These are phyloP conservation scores for Adrianichthys oophorus DNA, from an alignment of 2,797 vertebrate genomes.

Conservation along the genomic window DNA sequence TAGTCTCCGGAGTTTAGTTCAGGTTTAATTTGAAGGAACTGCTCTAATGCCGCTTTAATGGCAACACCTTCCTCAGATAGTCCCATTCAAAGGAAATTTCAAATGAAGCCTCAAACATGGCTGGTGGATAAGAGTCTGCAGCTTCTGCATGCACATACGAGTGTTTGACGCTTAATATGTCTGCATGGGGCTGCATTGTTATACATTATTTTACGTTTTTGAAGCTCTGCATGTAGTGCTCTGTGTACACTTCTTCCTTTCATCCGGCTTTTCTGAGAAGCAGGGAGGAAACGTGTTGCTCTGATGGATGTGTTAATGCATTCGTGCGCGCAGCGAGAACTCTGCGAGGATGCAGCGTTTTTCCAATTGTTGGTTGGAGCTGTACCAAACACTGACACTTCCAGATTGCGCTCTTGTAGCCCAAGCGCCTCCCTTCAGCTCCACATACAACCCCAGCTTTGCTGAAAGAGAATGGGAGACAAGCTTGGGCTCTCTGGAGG, in stretches of 20 bases:
- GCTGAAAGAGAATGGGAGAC: slow-evolving; percentile 84
- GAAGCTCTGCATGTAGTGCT: slow-evolving; percentile 8
- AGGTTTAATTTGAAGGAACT: slow-evolving; percentile 90
- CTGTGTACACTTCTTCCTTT: slow-evolving; percentile 28
- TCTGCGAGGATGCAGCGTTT: slow-evolving; percentile 44
- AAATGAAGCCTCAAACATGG: slow-evolving; percentile 77
- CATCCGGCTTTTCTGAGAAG: slow-evolving; percentile 28
- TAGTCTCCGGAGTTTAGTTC: slow-evolving; percentile 82
- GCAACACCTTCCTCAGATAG: slow-evolving; percentile 82
- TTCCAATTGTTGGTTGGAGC: slow-evolving; percentile 43
- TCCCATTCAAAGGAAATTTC: slow-evolving; percentile 85
- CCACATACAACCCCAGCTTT: slow-evolving; percentile 52
- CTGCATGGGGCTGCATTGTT: slow-evolving; percentile 9
- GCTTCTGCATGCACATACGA: slow-evolving; percentile 24
- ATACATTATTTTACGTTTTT: slow-evolving; percentile 18
- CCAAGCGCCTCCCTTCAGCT: slow-evolving; percentile 53
- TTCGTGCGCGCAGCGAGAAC: slow-evolving; percentile 29
- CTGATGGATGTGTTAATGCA: slow-evolving; percentile 32
- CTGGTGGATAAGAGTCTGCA: slow-evolving; percentile 63
- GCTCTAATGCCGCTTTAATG: slow-evolving; percentile 86
- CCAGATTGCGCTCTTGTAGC: slow-evolving; percentile 55
- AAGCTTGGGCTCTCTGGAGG: slow-evolving; percentile 72
- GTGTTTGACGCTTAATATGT: slow-evolving; percentile 12
- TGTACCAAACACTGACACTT: slow-evolving; percentile 58
- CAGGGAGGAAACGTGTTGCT: slow-evolving; percentile 20